Evolutionary conservation across 1,140 invertebrate species (phyloP), one percentile per base, ranked within the genome.

Genomic region (Liolophura sinensis): DNA sequence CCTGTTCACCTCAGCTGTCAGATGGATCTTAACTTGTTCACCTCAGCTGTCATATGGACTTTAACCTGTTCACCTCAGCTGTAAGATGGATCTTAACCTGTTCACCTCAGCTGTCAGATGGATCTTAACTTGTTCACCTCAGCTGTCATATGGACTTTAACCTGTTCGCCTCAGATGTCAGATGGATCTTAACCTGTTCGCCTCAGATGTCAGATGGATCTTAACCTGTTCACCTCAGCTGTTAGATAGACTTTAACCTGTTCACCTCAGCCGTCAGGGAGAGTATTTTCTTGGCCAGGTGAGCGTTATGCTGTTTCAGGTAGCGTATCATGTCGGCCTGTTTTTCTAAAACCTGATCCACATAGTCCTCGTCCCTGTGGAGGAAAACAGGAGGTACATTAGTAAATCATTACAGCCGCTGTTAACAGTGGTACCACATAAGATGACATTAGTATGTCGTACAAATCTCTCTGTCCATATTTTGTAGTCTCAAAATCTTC

Each of bases 301-400:
- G 74, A 16, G 73, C 74, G 49, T 78, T 79, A 51, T 83, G 82
- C 46, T 83, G 77, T 52, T 75, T 76, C 15, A 84, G 71, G 64
- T 84, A 84, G 25, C 81, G 66, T 20, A 84, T 84, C 77, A 83
- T 76, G 65, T 84, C 82, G 6, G 81, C 82, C 61, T 84, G 82
- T 57, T 81, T 82, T 71, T 84, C 82, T 50, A 84, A 65, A 12
- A 84, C 72, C 64, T 83, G 78, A 55, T 83, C 82, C 55, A 80
- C 54, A 27, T 77, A 77, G 40, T 74, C 74, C 47, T 79, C 82
- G 72, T 83, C 80, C 62, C 82, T 83, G 70, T 18, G 68, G 74
- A 49, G 71, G n/a, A 67, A 63, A 66, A 31, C n/a, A 71, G 47
- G 55, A 46, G 66, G 50, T 60, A 1, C 4, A 48, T 50, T n/a